Conservation (phyloP, 2,797 vertebrate genomes). For the Phoeniculus purpureus region DNA sequence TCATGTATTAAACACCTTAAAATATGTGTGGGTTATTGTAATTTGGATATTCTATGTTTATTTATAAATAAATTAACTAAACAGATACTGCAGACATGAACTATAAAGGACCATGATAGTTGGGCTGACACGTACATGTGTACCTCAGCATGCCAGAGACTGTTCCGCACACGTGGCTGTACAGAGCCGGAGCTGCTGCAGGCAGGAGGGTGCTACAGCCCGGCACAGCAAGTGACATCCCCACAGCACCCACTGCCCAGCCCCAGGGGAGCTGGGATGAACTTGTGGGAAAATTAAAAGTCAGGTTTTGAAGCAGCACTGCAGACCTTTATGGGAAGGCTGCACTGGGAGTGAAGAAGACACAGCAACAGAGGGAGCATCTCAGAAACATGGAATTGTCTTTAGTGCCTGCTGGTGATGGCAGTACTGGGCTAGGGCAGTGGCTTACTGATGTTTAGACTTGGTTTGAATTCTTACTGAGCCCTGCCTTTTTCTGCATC, state of each 20-base stretch:
- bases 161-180: rapidly evolving
- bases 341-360: not conserved
- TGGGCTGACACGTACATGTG: not conserved
- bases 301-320: not conserved
- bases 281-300: not conserved
- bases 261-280: rapidly evolving
- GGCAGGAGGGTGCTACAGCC: not conserved
- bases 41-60: not conserved
- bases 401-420: not conserved
- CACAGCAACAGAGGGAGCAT: not conserved
- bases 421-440: not conserved
- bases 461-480: not conserved
- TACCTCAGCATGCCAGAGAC: not conserved
- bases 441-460: not conserved
- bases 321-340: not conserved
- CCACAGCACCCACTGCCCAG: not conserved
- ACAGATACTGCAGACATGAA: not conserved
- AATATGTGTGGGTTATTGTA: not conserved
- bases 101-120: not conserved
- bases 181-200: not conserved
- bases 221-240: not conserved
- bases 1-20: conserved; percentile 2
- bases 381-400: not conserved
- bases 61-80: conserved; percentile 9
- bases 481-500: not conserved